Evolutionary conservation across 2,888 invertebrate genomes (phyloP).

Genomic region (Tetramorium bicarinatum): DNA sequence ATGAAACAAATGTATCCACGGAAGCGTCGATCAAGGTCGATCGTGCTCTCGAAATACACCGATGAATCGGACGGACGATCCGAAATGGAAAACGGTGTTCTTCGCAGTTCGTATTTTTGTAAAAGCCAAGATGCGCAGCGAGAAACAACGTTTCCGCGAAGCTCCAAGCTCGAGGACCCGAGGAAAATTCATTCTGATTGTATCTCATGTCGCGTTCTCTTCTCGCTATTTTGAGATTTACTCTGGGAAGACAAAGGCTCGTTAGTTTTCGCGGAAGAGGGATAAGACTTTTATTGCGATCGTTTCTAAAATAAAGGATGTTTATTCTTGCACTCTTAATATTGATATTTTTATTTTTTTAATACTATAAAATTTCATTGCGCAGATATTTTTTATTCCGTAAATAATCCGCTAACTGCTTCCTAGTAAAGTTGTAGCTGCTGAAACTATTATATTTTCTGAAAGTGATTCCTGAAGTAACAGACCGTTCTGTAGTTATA

Average conservation of each 20-base stretch:
- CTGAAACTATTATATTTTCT: not conserved
- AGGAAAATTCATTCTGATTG: slow-evolving; percentile 2
- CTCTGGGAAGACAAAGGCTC: not conserved
- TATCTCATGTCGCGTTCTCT: not conserved
- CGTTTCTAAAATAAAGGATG: not conserved
- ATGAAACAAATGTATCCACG: slow-evolving; percentile 48
- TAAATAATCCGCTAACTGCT: not conserved
- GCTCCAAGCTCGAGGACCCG: slow-evolving; percentile 20
- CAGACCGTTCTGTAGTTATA: not conserved
- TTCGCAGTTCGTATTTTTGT: slow-evolving; percentile 77
- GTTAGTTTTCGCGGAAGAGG: not conserved
- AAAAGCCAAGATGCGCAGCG: slow-evolving; percentile 51
- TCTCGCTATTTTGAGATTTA: slow-evolving; percentile 29
- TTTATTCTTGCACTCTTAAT: not conserved
- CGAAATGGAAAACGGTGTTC: slow-evolving; percentile 74
- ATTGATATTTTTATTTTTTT: not conserved
- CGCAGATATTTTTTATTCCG: not conserved
- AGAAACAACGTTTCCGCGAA: not conserved
- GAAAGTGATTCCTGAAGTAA: not conserved
- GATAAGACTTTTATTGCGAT: no score
- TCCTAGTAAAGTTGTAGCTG: not conserved
- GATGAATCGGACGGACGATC: slow-evolving; percentile 73
- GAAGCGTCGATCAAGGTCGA: slow-evolving; percentile 75
- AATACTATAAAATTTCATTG: not conserved
- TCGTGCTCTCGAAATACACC: slow-evolving; percentile 77